Conservation (phyloP, 2,113 vertebrate species). For the Hippocampus zosterae region DNA sequence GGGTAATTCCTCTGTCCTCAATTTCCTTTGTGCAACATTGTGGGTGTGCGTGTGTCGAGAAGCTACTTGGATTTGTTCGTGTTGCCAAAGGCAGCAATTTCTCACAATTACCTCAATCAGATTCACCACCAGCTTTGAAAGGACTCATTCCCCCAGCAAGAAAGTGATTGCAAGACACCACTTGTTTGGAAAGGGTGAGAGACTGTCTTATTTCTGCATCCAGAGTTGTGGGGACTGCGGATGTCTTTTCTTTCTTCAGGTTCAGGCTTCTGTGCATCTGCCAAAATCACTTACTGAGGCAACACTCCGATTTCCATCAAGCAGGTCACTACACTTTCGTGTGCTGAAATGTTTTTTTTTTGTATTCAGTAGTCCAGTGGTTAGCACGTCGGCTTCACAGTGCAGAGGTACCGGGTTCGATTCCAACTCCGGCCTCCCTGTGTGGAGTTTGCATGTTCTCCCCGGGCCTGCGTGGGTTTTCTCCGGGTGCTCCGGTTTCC, state of each 20-base stretch:
- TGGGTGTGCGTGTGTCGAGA: constrained; percentile 17
- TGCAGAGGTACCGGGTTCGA: too few relatives aligned
- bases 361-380: too few relatives aligned
- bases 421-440: too few relatives aligned
- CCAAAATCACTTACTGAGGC: background rate
- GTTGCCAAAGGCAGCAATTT: constrained; percentile 36
- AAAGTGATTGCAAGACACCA: background rate
- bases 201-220: background rate
- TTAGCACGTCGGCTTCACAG: too few relatives aligned
- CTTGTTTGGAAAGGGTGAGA: background rate
- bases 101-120: constrained; percentile 22
- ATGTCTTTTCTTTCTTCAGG: background rate
- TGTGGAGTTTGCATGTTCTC: too few relatives aligned
- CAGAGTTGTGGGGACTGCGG: background rate
- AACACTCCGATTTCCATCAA: background rate
- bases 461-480: too few relatives aligned
- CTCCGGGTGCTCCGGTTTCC: too few relatives aligned
- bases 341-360: too few relatives aligned
- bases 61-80: constrained; percentile 14
- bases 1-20: constrained; percentile 38
- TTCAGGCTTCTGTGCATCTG: background rate
- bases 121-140: constrained; percentile 12
- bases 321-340: background rate
- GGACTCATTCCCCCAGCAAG: background rate
- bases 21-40: constrained; percentile 27